phyloP scores from a whole-genome alignment of 2,888 invertebrate species.

The Melanostoma scalare region DNA sequence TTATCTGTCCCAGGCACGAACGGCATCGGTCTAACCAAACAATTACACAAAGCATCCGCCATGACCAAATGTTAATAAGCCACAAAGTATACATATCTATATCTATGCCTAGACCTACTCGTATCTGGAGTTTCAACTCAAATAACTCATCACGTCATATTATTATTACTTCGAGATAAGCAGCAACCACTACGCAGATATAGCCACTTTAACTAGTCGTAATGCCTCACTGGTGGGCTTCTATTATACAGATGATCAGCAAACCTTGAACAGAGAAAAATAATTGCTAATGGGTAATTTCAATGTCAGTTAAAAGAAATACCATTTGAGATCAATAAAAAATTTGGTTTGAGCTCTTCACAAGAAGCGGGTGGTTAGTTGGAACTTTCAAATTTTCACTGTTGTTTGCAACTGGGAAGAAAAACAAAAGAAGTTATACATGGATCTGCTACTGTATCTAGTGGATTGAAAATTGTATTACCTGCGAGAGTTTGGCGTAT shows the following conservation, averaged over 20 bases:
- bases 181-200: constrained; percentile 39
- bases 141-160: constrained; percentile 51
- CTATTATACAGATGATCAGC: constrained; percentile 27
- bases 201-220: constrained; percentile 53
- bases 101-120: not conserved
- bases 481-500: not conserved
- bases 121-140: constrained; percentile 3
- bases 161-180: constrained; percentile 56
- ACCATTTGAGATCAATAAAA: constrained; percentile 32
- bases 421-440: not conserved
- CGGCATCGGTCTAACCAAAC: constrained; percentile 57
- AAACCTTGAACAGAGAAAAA: constrained; percentile 36
- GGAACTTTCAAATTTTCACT: constrained; percentile 15
- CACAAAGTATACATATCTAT: constrained; percentile 26
- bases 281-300: constrained; percentile 27
- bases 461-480: constrained; percentile 24
- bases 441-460: constrained; percentile 37
- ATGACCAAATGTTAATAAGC: constrained; percentile 62
- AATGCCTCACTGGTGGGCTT: constrained; percentile 20
- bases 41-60: constrained; percentile 72
- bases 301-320: constrained; percentile 46
- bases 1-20: constrained; percentile 67
- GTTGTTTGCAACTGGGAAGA: constrained; percentile 19
- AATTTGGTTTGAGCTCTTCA: not conserved
- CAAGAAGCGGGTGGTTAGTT: not conserved